Evolutionary conservation across 1,140 invertebrate genomes (phyloP), one percentile per base, ranked within the genome.

Genomic region (Drosophila albomicans): DNA sequence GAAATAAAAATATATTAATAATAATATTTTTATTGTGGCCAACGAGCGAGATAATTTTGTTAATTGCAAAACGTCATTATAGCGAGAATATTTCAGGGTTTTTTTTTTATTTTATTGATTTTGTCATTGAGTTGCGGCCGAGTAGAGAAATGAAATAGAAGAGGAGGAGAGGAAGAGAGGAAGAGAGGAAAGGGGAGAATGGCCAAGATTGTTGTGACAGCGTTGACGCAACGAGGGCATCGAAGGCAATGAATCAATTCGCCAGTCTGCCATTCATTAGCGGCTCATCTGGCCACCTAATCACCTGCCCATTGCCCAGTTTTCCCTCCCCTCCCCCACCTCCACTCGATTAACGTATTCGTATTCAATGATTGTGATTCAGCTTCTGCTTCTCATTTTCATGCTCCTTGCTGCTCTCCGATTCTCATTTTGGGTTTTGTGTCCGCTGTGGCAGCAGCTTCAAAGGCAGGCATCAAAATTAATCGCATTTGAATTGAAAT

Each of bases 401-500:
- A 41, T 8, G 3, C 7, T 41, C 38, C 7, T 11, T 41, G 6
- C 7, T 7, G 1, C 20, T 38, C 54, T 30, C 41, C 30, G 8
- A 15, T 65, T 72, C 58, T 58, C 25, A 52, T 43, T 51, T 57
- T 66, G 32, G 48, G 38, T 35, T n/a, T 41, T 69, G 61, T 38
- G 48, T 43, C 59, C 45, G 79, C 56, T 57, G 68, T 68, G 62
- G 16, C 51, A 48, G 67, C 79, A 48, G 73, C 79, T 82, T 82
- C 75, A 82, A 82, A 82, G 81, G 57, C 77, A 59, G 67, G 54
- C 80, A 80, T 75, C 73, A 65, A 82, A 88, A 88, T 87, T 82
- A 88, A 87, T 88, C 84, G 72, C 79, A 82, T 82, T 82, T 62
- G 71, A 78, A 88, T 88, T 71, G 82, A 86, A 84, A 86, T 82